A percentile compares a stretch with the other conserved stretches of the same genome.
Evolutionary conservation across 2,113 vertebrate species (phyloP).

Genomic region (Salvelinus alpinus): DNA sequence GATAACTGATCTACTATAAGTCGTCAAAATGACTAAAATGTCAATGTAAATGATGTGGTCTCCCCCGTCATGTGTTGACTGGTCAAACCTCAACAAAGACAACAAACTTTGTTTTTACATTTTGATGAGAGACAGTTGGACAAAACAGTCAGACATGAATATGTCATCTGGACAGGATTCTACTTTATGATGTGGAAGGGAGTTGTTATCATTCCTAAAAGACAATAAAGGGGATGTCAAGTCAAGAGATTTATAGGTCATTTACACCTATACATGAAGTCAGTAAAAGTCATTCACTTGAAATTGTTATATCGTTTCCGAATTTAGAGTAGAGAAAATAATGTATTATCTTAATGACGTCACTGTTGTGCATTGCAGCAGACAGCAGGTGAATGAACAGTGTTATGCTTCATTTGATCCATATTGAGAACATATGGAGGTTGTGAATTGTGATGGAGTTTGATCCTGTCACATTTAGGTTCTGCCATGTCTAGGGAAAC

Average conservation of each 20-base stretch:
- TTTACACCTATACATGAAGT: too few relatives aligned
- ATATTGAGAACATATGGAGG: neutral
- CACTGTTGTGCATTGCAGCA: too few relatives aligned
- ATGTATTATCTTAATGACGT: too few relatives aligned
- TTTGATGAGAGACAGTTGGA: neutral
- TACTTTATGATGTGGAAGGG: neutral
- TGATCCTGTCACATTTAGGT: neutral
- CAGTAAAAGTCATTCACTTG: too few relatives aligned
- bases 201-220: too few relatives aligned
- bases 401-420: neutral
- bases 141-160: neutral
- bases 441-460: neutral
- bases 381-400: too few relatives aligned
- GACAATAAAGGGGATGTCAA: too few relatives aligned
- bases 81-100: neutral
- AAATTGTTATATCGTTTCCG: too few relatives aligned
- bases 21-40: too few relatives aligned
- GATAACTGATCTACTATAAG: too few relatives aligned
- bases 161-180: neutral
- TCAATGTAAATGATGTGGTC: neutral
- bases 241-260: too few relatives aligned
- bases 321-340: too few relatives aligned
- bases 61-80: neutral
- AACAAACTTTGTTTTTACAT: neutral
- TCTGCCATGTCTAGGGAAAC: constrained; percentile 6